Base-by-base conservation (phyloP, 1,140 invertebrate genomes). In the Dryas iulia region DNA sequence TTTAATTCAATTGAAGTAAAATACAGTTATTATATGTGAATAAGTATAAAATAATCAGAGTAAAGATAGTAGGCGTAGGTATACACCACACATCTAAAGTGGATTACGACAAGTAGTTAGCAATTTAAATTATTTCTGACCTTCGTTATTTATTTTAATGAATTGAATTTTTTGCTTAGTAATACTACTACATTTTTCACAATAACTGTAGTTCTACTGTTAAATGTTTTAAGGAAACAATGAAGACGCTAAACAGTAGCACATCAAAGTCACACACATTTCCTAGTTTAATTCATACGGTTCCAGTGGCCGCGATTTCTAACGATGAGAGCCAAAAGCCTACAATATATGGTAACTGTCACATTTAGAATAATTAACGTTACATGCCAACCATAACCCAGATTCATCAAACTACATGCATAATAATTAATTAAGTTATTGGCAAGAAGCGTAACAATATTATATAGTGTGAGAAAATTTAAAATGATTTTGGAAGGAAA, bases 271-370 rank as follows among this genome's bases (percentile, higher is more conserved):
- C 68, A 68, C 71, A 74, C 74, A 60, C 61, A 47, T 66, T 76
- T 58, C 58, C 69, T 66, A 71, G 65, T 77, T 73, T 60, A 61
- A 69, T 74, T 39, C 28, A 56, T 21, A 58, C 21, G 70, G 77
- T 74, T 56, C 73, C 72, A 69, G 59, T 83, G 81, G 70, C 82
- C 79, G 77, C 78, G 69, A 79, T 85, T 81, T 68, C 69, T 63
- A 72, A 75, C 73, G 47, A 76, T 78, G 76, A 80, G 78, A 75
- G 73, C 76, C 74, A 76, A 79, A 78, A 76, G 60, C 63, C 24
- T 39, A 30, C 24, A 31, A 25, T 24, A n/a, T 54, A 54, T 39
- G 56, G 56, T 76, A 66, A 76, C 61, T 72, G 70, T 74, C 47
- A 35, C 53, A 56, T 56, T 56, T 56, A 56, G 39, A 21, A 18